Evolutionary conservation across 2,797 vertebrate genomes (phyloP), one percentile per base, ranked within the genome.

Genomic region (Lagodon rhomboides): DNA sequence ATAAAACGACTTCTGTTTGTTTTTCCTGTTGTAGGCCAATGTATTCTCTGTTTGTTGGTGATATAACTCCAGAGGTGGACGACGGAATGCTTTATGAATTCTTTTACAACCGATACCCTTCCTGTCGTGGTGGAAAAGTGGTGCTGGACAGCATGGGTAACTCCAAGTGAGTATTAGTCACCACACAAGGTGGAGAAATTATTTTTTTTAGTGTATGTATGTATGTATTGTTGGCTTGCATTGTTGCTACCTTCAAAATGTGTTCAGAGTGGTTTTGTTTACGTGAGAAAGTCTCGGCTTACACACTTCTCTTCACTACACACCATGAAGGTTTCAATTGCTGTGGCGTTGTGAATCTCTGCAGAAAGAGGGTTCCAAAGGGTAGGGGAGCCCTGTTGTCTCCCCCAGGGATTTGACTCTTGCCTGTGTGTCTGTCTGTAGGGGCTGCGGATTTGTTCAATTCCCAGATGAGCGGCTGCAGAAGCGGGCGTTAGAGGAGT

Each of bases 51-150:
- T 98, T 98, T 87, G 97, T 98, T 73, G 97, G 97, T 68, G 97
- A 98, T 83, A 93, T 98, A 58, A 97, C 97, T 53, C 96, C 96
- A 2, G 97, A 98, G 0, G 97, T 98, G 88, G 97, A 98, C 53
- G 97, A 98, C 64, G 97, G 97, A 65, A 98, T 98, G 97, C 94
- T 98, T 49, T 98, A 98, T 68, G 97, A 98, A 88, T 98, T 97
- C 90, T 98, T 98, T 84, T 97, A 97, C 92, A 97, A 96, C 91
- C 96, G 97, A 62, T 98, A 98, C 87, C 96, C 97, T 20, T 97
- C 97, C 0, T 98, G 97, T 89, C 96, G 96, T 30, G 97, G 97
- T 74, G 97, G 97, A 34, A 98, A 98, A 92, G 97, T 98, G 80
- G 96, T 98, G 84, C 94, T 98, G 91, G 97, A 98, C 93, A 96